These are phyloP conservation scores for Caenorhabditis inopinata DNA, from an alignment of 1,140 invertebrate species.

Conservation along the genomic window DNA sequence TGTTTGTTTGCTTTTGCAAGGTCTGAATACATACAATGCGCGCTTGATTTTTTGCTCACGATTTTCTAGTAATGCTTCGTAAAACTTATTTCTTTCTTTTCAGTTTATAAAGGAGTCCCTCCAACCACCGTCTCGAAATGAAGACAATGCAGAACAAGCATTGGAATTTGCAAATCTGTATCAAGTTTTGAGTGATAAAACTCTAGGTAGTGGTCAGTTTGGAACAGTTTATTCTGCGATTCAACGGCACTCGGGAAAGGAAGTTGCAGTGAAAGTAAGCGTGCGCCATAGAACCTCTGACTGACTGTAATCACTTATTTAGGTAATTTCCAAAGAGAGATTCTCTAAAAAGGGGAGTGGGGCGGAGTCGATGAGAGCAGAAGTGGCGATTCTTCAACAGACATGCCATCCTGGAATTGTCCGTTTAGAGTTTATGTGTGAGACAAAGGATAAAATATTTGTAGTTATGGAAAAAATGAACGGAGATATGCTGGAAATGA, in stretches of 20 bases:
- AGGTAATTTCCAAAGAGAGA: slow-evolving; percentile 64
- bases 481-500: slow-evolving; percentile 99
- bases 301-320: slow-evolving; percentile 67
- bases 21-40: too few relatives aligned
- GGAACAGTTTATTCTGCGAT: slow-evolving; percentile 90
- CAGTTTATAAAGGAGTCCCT: slow-evolving; percentile 56
- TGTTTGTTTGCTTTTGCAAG: too few relatives aligned
- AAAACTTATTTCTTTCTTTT: slow-evolving; percentile 19
- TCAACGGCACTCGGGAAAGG: slow-evolving; percentile 71
- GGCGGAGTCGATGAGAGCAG: slow-evolving; percentile 59
- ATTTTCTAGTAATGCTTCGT: not conserved
- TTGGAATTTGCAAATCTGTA: slow-evolving; percentile 63
- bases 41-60: not conserved
- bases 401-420: slow-evolving; percentile 69
- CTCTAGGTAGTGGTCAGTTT: slow-evolving; percentile 95
- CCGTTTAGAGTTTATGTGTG: slow-evolving; percentile 88
- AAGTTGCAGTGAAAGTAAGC: slow-evolving; percentile 92
- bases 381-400: slow-evolving; percentile 61
- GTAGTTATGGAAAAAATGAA: slow-evolving; percentile 74
- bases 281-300: slow-evolving; percentile 89
- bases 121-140: slow-evolving; percentile 58
- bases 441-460: slow-evolving; percentile 84
- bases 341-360: slow-evolving; percentile 61
- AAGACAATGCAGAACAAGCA: slow-evolving; percentile 63
- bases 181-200: slow-evolving; percentile 87